Evolutionary conservation across 2,113 vertebrate genomes (phyloP), one percentile per base, ranked within the genome.

Genomic region (Hippocampus barbouri): DNA sequence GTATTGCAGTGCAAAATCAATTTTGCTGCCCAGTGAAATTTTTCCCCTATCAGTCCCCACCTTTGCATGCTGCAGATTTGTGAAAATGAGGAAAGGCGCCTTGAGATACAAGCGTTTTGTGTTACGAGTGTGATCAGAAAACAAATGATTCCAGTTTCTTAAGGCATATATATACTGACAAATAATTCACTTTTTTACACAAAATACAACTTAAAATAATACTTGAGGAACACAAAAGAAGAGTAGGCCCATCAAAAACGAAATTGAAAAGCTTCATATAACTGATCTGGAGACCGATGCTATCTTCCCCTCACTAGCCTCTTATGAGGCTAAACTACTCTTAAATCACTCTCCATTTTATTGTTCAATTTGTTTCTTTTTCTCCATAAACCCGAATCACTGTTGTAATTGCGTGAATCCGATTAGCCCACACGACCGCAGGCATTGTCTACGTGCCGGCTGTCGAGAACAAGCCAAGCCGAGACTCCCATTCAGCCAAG

Each of bases 401-500:
- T 66, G 14, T 2, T 20, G 5, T 65, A 4, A 7, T 43, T 40
- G 40, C n/a, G 15, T 16, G 41, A 47, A 47, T 66, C 64, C 23
- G 1, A 47, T 3, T 47, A 47, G n/a, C 20, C 23, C 43, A 47
- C n/a, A 66, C 23, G 47, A 41, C 41, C 40, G 10, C 18, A 63
- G 14, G 18, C 51, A 73, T 78, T 14, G 74, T 68, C 65, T 80
- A 51, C 61, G 76, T 57, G 57, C 62, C 72, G 49, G 77, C 66
- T 72, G 41, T 63, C 41, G 68, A 18, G 67, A 71, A 65, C 40
- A 74, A 34, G 27, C 59, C 27, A 66, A 65, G 16, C 43, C 69
- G 23, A 51, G 68, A 66, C 16, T 54, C 43, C 71, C 9, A 54
- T 43, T 69, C 61, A 74, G 64, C 56, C 34, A 59, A 69, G 70